These are phyloP conservation scores for Meteorus cinctellus DNA, from an alignment of 2,888 invertebrate species.

Conservation along the genomic window DNA sequence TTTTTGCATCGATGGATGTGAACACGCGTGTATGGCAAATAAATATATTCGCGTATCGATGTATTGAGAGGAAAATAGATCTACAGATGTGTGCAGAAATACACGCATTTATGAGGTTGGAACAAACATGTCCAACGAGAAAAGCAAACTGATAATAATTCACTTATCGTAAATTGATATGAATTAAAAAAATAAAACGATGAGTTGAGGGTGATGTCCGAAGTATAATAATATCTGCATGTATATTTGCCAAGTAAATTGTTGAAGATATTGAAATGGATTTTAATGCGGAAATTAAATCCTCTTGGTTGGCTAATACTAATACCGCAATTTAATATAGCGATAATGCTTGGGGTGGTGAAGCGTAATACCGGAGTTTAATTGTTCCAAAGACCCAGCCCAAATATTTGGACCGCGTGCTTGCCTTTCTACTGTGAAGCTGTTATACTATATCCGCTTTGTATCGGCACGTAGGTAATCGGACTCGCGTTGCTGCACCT, in stretches of 20 bases:
- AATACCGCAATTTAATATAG: slow-evolving; percentile 27
- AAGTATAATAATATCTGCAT: too few species aligned
- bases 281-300: not conserved
- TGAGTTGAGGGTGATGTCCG: too few species aligned
- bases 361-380: slow-evolving; percentile 40
- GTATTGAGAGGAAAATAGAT: not conserved
- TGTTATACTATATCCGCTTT: slow-evolving; percentile 39
- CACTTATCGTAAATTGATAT: not conserved
- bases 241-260: slow-evolving; percentile 9
- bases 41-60: not conserved
- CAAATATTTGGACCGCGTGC: slow-evolving; percentile 40
- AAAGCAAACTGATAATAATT: slow-evolving; percentile 21
- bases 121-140: slow-evolving; percentile 23
- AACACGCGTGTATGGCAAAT: not conserved
- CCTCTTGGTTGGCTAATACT: not conserved
- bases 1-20: not conserved
- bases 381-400: slow-evolving; percentile 46
- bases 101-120: slow-evolving; percentile 11
- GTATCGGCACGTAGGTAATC: slow-evolving; percentile 41
- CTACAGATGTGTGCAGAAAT: not conserved
- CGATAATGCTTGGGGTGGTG: slow-evolving; percentile 29
- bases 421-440: slow-evolving; percentile 3
- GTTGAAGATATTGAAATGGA: slow-evolving; percentile 6
- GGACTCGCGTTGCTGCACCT: slow-evolving; percentile 42
- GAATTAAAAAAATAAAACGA: not conserved